Conservation (phyloP, 2,888 invertebrate genomes). For the Sericinus montela region DNA sequence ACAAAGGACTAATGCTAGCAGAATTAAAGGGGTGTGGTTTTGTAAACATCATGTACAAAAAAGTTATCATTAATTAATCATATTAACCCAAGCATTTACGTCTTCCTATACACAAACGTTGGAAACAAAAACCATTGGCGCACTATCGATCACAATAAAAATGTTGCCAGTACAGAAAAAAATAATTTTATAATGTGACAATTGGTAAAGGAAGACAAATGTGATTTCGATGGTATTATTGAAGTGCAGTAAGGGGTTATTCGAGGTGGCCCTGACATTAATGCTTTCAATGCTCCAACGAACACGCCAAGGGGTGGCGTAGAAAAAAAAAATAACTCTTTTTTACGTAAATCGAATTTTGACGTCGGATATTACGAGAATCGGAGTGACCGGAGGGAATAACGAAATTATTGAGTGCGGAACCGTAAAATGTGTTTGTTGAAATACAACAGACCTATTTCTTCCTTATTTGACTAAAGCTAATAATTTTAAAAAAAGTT, state of each 20-base stretch:
- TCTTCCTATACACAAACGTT: conserved; percentile 58
- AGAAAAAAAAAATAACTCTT: conserved; percentile 42
- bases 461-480: too few species aligned
- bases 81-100: conserved; percentile 43
- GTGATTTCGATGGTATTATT: conserved; percentile 45
- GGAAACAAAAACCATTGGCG: conserved; percentile 38
- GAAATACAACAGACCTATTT: conserved; percentile 52
- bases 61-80: conserved; percentile 31
- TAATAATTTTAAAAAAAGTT: too few species aligned
- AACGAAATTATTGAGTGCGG: conserved; percentile 61
- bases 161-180: conserved; percentile 37
- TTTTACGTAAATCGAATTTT: conserved; percentile 70
- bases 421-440: conserved; percentile 58
- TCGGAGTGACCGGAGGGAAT: conserved; percentile 64
- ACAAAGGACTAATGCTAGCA: conserved; percentile 11
- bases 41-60: conserved; percentile 24
- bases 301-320: conserved; percentile 41
- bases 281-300: conserved; percentile 55
- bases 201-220: conserved; percentile 43
- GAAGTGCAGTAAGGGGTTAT: conserved; percentile 36
- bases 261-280: conserved; percentile 44
- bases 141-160: conserved; percentile 53
- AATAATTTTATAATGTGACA: conserved; percentile 38
- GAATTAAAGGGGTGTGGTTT: conserved; percentile 52
- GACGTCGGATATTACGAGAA: conserved; percentile 56